Base-by-base conservation (phyloP, 1,140 invertebrate species). In the Brachionus manjavacas region DNA sequence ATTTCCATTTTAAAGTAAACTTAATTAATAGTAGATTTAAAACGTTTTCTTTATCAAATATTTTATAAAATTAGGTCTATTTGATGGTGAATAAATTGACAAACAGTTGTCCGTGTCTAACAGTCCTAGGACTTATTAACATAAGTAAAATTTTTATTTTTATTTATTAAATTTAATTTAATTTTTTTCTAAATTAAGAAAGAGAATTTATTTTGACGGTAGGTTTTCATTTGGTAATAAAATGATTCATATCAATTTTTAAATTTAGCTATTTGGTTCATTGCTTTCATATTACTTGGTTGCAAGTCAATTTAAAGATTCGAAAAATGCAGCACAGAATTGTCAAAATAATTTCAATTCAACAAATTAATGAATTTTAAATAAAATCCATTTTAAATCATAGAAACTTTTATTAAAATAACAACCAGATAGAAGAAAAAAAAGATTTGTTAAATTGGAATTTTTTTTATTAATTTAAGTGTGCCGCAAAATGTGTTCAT, bases 1-100 rank as follows among this genome's bases (percentile, higher is more conserved):
- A 55, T 64, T 41, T 81, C 12, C 60, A 31, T 28, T 81, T 81
- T 14, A 81, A 81, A 64, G 79, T 81, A 76, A 25, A n/a, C n/a
- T n/a, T n/a, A n/a, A n/a, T n/a, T n/a, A n/a, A n/a, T n/a, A n/a
- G n/a, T n/a, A n/a, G n/a, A 46, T 25, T 43, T 25, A 76, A 41
- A 60, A 41, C 20, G 20, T 43, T n/a, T 6, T 8, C 14, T 76
- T 49, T n/a, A 35, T 20, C 12, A n/a, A n/a, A n/a, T n/a, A 16
- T 52, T 52, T 52, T 4, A 14, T 49, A 14, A 55, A 55, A 60
- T 20, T 60, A 76, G 72, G 49, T 76, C 4, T 20, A 46, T 76
- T 49, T 76, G n/a, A 28, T 76, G 41, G 46, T 76, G 1, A 76
- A 49, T 25, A 76, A 76, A 49, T 25, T 76, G 11, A 76, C 41